Conservation (phyloP, 2,797 vertebrate genomes). For the Trichosurus vulpecula region DNA sequence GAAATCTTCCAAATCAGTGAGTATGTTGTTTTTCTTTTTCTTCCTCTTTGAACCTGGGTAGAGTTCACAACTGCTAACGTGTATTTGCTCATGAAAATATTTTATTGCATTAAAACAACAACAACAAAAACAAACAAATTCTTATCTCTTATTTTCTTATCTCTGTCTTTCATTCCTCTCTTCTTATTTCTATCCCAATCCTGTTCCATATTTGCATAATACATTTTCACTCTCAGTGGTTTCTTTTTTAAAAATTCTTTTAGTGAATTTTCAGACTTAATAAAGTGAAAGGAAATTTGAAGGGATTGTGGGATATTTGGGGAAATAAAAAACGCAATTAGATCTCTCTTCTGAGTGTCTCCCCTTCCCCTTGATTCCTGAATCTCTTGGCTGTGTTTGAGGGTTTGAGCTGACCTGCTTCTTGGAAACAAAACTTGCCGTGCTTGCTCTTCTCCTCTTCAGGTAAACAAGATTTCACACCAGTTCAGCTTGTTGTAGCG, state of each 20-base stretch:
- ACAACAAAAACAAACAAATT: not conserved
- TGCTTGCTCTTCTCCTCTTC: slow-evolving; percentile 38
- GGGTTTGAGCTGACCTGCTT: not conserved
- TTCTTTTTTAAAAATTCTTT: not conserved
- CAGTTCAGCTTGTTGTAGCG: not conserved
- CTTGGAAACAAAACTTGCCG: not conserved
- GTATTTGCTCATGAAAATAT: not conserved
- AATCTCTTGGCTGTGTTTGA: slow-evolving; percentile 40
- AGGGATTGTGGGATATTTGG: slow-evolving; percentile 33
- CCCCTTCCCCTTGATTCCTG: slow-evolving; percentile 10
- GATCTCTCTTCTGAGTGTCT: slow-evolving; percentile 11
- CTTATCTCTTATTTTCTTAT: not conserved
- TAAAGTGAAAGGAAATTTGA: slow-evolving; percentile 14
- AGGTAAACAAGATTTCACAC: slow-evolving; percentile 18
- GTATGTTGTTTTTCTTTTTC: not conserved
- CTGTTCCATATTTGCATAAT: not conserved
- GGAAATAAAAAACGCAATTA: slow-evolving; percentile 22
- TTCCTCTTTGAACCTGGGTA: not conserved
- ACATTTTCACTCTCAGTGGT: not conserved
- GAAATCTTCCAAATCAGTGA: not conserved
- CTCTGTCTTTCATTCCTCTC: not conserved
- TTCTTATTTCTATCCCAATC: not conserved
- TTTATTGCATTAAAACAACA: not conserved
- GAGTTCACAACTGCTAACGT: not conserved
- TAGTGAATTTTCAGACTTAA: slow-evolving; percentile 35